Conservation (phyloP, 2,797 vertebrate species). For the Numenius phaeopus region DNA sequence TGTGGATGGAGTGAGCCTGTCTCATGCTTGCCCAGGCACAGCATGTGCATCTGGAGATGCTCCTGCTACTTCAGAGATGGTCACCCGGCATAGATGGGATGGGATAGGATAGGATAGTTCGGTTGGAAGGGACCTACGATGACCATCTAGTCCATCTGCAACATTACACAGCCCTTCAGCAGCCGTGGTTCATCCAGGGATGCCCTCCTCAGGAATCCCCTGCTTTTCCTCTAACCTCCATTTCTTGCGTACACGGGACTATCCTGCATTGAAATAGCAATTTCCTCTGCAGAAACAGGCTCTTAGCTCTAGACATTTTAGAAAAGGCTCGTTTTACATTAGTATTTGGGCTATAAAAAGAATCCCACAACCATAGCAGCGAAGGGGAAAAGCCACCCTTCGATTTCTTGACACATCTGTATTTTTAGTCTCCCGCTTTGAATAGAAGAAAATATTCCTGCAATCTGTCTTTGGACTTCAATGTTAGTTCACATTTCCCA, state of each 20-base stretch:
- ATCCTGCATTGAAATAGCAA: not conserved
- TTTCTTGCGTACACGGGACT: not conserved
- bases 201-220: not conserved
- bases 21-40: not conserved
- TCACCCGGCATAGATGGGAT: not conserved
- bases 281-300: not conserved
- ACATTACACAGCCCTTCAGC: not conserved
- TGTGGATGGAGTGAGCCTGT: not conserved
- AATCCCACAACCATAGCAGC: not conserved
- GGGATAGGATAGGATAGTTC: fast-evolving
- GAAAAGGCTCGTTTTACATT: not conserved
- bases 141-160: not conserved
- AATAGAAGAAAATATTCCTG: not conserved
- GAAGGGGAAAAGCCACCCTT: not conserved
- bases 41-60: not conserved
- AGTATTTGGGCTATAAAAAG: not conserved
- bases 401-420: not conserved
- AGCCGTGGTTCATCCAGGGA: not conserved
- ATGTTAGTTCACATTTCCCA: not conserved
- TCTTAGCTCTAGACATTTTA: not conserved
- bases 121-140: fast-evolving
- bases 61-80: not conserved
- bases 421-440: not conserved
- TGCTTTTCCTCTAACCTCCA: not conserved
- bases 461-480: not conserved